A percentile compares a stretch with the other conserved stretches of the same genome.
Evolutionary conservation across 1,140 invertebrate species (phyloP).

Genomic region (Homarus americanus): DNA sequence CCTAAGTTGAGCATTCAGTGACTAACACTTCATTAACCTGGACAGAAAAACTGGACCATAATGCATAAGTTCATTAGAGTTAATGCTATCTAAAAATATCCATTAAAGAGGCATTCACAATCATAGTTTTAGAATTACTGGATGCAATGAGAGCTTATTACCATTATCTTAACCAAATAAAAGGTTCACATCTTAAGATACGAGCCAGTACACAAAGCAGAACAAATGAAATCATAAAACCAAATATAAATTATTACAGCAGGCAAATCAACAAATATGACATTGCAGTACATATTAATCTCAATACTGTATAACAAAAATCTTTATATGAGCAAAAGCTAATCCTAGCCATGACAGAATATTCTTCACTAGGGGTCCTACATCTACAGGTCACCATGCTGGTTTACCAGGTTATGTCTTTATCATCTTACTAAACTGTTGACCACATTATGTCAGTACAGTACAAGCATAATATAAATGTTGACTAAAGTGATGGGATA

Average conservation of each 20-base stretch:
- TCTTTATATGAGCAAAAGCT: conserved; percentile 15
- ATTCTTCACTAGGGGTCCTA: not conserved
- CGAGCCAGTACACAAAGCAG: conserved; percentile 1
- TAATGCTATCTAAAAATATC: not conserved
- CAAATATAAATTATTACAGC: not conserved
- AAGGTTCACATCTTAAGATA: not conserved
- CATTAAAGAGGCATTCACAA: not conserved
- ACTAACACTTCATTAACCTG: not conserved
- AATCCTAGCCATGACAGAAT: not conserved
- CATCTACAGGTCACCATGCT: not conserved
- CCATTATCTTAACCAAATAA: too few relatives aligned
- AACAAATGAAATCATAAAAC: not conserved
- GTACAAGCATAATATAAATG: too few relatives aligned
- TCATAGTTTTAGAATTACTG: not conserved
- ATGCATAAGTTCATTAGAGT: not conserved
- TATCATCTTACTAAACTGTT: too few relatives aligned
- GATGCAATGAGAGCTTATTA: conserved; percentile 1
- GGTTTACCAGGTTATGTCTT: not conserved
- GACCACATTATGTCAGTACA: too few relatives aligned
- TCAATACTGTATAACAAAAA: not conserved
- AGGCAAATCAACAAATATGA: not conserved
- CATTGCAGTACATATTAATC: conserved; percentile 3
- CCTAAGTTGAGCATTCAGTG: not conserved
- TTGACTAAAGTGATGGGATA: too few relatives aligned
- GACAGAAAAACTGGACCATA: not conserved